Evolutionary conservation across 2,113 vertebrate species (phyloP).

Genomic region (Rhabdomys dilectus): DNA sequence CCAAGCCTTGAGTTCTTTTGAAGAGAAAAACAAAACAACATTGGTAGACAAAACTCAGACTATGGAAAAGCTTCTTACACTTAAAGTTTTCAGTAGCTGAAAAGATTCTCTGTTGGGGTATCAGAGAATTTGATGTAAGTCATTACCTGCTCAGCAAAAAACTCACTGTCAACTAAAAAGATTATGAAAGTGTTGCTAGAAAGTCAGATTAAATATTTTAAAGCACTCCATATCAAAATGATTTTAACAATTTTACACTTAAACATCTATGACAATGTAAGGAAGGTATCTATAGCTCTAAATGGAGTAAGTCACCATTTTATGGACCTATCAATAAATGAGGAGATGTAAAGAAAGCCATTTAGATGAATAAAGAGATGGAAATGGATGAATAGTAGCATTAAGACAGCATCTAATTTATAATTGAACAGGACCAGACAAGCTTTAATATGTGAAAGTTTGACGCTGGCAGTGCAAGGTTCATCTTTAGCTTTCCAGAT

Average conservation of each 20-base stretch:
- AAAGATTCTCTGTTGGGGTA: not conserved
- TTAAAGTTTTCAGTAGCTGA: not conserved
- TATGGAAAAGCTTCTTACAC: not conserved
- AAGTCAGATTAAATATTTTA: not conserved
- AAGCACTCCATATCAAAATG: not conserved
- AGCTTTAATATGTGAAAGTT: not conserved
- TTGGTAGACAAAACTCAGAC: not conserved
- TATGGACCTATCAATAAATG: not conserved
- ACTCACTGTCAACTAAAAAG: not conserved
- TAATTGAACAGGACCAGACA: not conserved
- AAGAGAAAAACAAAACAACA: not conserved
- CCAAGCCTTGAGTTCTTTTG: not conserved
- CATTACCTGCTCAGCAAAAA: not conserved
- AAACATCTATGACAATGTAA: not conserved
- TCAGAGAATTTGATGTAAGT: not conserved
- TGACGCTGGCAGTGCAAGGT: not conserved
- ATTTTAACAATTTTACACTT: constrained; percentile 31
- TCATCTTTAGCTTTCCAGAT: not conserved
- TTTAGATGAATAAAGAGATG: not conserved
- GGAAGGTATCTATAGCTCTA: not conserved
- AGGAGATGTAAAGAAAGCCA: not conserved
- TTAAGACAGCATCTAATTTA: not conserved
- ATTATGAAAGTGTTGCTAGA: not conserved
- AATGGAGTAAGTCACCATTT: not conserved
- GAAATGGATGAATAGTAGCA: not conserved